Evolutionary conservation across 1,140 invertebrate species (phyloP).

Genomic region (Aphidius ervi): DNA sequence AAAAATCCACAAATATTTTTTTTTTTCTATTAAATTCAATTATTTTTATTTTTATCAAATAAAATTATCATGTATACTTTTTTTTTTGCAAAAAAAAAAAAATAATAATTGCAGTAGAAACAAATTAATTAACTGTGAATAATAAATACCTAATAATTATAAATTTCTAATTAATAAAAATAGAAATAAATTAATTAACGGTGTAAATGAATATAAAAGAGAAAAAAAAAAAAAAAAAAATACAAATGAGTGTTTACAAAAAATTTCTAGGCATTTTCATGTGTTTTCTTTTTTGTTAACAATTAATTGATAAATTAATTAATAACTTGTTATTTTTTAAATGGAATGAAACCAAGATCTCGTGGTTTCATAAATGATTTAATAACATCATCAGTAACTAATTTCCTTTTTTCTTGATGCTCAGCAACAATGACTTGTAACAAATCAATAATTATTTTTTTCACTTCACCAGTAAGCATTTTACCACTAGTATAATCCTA

Average conservation of each 20-base stretch:
- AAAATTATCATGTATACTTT: too few species aligned
- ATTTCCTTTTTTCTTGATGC: slow-evolving; percentile 77
- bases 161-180: too few species aligned
- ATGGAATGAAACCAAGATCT: slow-evolving; percentile 62
- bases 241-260: background rate
- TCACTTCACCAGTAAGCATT: slow-evolving; percentile 90
- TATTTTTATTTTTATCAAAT: too few species aligned
- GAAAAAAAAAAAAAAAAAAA: too few species aligned
- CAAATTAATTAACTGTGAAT: too few species aligned
- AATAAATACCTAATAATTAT: too few species aligned
- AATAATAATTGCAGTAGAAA: too few species aligned
- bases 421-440: slow-evolving; percentile 71
- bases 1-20: too few species aligned
- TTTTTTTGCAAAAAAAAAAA: too few species aligned
- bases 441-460: slow-evolving; percentile 81
- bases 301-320: background rate
- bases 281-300: background rate
- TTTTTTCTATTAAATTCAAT: too few species aligned
- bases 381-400: slow-evolving; percentile 83
- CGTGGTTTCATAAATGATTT: slow-evolving; percentile 81
- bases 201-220: too few species aligned
- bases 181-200: too few species aligned
- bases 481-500: slow-evolving; percentile 85
- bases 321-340: slow-evolving; percentile 14
- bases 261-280: background rate